Conservation (phyloP, 2,113 vertebrate species). For the Chaetodon trifascialis region DNA sequence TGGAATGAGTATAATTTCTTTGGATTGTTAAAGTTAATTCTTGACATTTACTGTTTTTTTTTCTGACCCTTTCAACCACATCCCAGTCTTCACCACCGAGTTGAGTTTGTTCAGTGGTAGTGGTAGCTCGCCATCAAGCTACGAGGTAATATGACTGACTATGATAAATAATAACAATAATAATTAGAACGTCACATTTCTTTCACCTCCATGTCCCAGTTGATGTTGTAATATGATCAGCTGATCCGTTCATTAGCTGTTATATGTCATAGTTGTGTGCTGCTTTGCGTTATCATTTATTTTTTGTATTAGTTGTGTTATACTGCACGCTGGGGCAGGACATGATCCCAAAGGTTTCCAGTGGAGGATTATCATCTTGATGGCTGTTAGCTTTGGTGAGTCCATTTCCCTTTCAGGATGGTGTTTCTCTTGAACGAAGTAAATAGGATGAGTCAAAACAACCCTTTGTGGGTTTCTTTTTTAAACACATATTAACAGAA, state of each 20-base stretch:
- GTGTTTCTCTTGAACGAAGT: background rate
- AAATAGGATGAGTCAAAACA: background rate
- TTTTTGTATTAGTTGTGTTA: too few species aligned
- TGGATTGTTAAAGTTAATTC: too few species aligned
- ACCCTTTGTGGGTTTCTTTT: background rate
- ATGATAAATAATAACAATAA: too few species aligned
- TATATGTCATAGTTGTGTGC: too few species aligned
- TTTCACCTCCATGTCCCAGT: background rate
- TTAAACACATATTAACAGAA: accelerated
- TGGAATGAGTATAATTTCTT: background rate
- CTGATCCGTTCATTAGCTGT: background rate
- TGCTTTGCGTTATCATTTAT: too few species aligned
- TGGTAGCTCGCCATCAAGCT: background rate
- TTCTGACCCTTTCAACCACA: background rate
- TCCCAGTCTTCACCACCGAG: background rate
- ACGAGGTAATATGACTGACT: background rate
- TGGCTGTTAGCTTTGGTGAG: background rate
- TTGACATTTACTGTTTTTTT: background rate
- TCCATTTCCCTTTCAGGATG: background rate
- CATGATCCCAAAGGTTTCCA: background rate
- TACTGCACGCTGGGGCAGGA: background rate
- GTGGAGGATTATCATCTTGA: slow-evolving; percentile 7
- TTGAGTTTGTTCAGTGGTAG: background rate
- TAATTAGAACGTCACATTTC: background rate
- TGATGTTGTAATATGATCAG: background rate